Conservation (phyloP, 2,113 vertebrate genomes). For the Ploceus nigricollis region DNA sequence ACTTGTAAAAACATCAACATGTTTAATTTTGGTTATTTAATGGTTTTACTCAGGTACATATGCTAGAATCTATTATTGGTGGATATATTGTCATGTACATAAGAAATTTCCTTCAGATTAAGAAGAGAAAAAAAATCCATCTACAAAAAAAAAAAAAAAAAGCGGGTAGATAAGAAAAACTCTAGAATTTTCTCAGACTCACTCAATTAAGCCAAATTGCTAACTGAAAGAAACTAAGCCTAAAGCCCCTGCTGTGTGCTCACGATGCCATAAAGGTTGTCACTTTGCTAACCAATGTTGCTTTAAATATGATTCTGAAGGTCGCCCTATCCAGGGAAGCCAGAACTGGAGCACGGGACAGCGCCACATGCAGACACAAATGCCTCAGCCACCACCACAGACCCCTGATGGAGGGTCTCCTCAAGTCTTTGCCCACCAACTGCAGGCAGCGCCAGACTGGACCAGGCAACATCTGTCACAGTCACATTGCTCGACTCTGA, state of each 20-base stretch:
- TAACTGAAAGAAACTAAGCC: background rate
- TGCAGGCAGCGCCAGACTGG: accelerated
- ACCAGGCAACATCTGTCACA: background rate
- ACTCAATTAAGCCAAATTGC: background rate
- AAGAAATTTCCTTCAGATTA: background rate
- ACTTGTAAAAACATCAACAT: background rate
- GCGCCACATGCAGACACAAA: accelerated
- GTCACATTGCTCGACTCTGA: background rate
- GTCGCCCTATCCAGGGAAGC: background rate
- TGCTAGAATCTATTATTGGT: background rate
- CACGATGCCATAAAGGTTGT: background rate
- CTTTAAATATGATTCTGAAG: background rate
- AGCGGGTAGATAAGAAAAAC: background rate
- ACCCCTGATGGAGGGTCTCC: background rate
- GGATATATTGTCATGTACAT: background rate
- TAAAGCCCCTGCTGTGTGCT: background rate
- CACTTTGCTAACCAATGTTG: background rate
- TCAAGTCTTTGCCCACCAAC: background rate
- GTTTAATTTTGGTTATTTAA: background rate
- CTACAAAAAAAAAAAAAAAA: background rate
- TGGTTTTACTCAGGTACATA: background rate
- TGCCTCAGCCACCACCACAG: background rate
- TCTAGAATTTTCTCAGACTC: background rate
- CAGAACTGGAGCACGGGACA: accelerated
- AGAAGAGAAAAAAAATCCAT: background rate